Conservation (phyloP, 2,797 vertebrate species). For the Natrix natrix region DNA sequence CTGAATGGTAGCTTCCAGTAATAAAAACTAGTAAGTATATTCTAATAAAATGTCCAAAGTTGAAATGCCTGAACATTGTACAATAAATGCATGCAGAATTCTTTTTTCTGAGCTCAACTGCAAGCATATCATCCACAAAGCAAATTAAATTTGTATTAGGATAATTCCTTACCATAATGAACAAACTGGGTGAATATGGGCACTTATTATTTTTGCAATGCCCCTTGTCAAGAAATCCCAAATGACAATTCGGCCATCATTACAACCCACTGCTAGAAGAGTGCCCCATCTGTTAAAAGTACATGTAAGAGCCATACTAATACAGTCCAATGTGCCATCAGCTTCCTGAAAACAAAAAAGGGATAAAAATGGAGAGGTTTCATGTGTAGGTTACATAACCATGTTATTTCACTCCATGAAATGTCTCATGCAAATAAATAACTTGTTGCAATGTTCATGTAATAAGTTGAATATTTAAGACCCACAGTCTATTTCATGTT, state of each 20-base stretch:
- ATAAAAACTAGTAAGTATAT: background rate
- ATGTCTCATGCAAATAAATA: background rate
- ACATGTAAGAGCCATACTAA: conserved; percentile 98
- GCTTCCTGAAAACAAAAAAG: conserved; percentile 80
- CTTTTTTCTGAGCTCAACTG: background rate
- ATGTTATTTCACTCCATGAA: background rate
- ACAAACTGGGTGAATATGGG: conserved; percentile 97
- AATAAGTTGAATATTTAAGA: background rate
- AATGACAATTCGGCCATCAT: conserved; percentile 96
- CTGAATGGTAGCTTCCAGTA: background rate
- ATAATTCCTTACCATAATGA: conserved; percentile 84
- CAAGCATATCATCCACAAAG: background rate
- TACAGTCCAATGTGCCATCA: conserved; percentile 96
- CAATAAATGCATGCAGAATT: background rate
- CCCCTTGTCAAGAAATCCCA: conserved; percentile 97
- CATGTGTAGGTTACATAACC: background rate
- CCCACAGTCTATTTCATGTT: background rate
- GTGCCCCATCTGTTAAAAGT: conserved; percentile 99
- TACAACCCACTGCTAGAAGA: conserved; percentile 93
- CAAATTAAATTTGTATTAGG: background rate
- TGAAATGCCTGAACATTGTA: background rate
- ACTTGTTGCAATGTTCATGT: background rate
- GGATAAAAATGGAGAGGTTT: background rate
- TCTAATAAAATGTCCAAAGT: background rate
- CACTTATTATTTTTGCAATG: conserved; percentile 97